Evolutionary conservation across 2,888 invertebrate species (phyloP).

Genomic region (Coenonympha glycerion): DNA sequence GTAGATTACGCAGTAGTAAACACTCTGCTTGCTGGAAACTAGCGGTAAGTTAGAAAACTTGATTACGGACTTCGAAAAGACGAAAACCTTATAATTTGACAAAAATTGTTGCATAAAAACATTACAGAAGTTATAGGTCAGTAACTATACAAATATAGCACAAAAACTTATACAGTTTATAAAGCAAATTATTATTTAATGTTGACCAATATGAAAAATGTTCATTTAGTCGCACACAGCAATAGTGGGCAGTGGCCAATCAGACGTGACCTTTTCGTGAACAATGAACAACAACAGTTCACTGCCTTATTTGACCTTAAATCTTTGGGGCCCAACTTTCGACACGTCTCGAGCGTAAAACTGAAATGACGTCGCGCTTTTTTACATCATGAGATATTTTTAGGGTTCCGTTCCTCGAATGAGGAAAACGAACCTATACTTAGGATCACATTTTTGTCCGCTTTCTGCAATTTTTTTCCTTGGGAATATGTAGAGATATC

Average conservation of each 20-base stretch:
- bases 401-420: too few species aligned
- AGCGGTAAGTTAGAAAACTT: too few species aligned
- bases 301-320: slow-evolving; percentile 43
- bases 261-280: slow-evolving; percentile 41
- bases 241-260: slow-evolving; percentile 28
- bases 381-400: slow-evolving; percentile 22
- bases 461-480: too few species aligned
- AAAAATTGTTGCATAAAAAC: too few species aligned
- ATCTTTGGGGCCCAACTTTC: slow-evolving; percentile 44
- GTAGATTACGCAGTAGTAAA: too few species aligned
- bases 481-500: too few species aligned
- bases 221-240: slow-evolving; percentile 27
- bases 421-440: too few species aligned
- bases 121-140: not conserved
- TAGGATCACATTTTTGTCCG: too few species aligned
- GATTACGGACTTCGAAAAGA: too few species aligned
- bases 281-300: slow-evolving; percentile 45
- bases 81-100: too few species aligned
- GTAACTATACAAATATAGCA: not conserved
- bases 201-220: slow-evolving; percentile 6
- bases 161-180: not conserved
- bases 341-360: slow-evolving; percentile 37
- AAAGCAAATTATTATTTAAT: not conserved
- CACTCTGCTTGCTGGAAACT: too few species aligned
- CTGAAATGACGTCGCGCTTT: slow-evolving; percentile 25